A percentile compares a stretch with the other conserved stretches of the same genome.
phyloP scores from a whole-genome alignment of 1,140 invertebrate species.

The Heliconius hermathena region DNA sequence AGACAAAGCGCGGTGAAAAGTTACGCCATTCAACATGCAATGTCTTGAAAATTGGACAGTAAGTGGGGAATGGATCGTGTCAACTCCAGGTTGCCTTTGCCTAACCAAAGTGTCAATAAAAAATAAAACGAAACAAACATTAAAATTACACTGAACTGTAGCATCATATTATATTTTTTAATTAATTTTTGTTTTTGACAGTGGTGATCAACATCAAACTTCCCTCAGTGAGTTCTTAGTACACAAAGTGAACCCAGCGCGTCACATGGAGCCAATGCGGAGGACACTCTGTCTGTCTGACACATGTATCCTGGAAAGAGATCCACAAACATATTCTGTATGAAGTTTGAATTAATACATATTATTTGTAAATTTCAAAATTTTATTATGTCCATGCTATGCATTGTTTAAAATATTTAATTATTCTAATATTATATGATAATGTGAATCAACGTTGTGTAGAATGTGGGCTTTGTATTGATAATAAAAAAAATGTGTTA shows the following conservation, averaged over 20 bases:
- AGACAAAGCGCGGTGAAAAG: too few relatives aligned
- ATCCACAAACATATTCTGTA: conserved; percentile 97
- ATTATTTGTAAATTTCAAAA: not conserved
- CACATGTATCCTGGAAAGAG: conserved; percentile 96
- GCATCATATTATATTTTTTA: too few relatives aligned
- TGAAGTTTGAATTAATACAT: conserved; percentile 59
- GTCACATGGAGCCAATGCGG: conserved; percentile 90
- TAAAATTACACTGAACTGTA: too few relatives aligned
- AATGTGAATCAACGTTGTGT: too few relatives aligned
- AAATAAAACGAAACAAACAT: not conserved
- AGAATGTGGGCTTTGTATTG: too few relatives aligned
- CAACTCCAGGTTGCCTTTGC: not conserved
- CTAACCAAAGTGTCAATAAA: not conserved
- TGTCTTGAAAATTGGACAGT: too few relatives aligned
- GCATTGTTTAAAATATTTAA: not conserved
- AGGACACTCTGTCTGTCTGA: conserved; percentile 97
- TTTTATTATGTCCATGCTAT: not conserved
- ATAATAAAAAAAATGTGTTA: too few relatives aligned
- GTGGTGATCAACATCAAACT: conserved; percentile 93
- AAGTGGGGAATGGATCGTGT: too few relatives aligned
- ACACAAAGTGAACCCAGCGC: conserved; percentile 90
- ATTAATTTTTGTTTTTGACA: conserved; percentile 67
- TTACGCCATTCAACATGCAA: too few relatives aligned
- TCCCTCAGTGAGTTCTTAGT: conserved; percentile 96
- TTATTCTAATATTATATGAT: too few relatives aligned